Percentiles rank a stretch among this genome's conserved stretches.
These are phyloP conservation scores for Holotrichia oblita DNA, from an alignment of 1,140 invertebrate genomes.

Conservation along the genomic window DNA sequence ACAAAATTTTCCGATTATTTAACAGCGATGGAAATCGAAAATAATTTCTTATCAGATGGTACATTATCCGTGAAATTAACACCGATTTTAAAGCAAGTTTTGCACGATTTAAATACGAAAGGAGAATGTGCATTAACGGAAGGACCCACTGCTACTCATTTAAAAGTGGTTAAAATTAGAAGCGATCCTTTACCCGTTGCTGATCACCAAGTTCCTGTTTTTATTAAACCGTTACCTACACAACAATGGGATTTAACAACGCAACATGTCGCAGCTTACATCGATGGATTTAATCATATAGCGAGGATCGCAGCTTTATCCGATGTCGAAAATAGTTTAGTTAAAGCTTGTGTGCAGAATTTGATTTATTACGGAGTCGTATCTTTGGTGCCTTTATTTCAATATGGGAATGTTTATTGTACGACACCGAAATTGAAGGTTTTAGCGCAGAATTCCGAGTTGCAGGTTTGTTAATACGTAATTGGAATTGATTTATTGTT, in stretches of 20 bases:
- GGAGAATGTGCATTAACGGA: slow-evolving; percentile 65
- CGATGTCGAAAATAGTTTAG: slow-evolving; percentile 92
- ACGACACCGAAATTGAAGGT: slow-evolving; percentile 83
- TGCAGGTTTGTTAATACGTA: slow-evolving; percentile 59
- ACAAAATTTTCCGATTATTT: slow-evolving; percentile 94
- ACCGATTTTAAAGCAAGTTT: slow-evolving; percentile 78
- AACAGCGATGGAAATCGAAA: slow-evolving; percentile 84
- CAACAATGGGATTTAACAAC: slow-evolving; percentile 92
- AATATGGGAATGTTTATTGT: slow-evolving; percentile 94
- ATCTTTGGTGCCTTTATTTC: slow-evolving; percentile 88
- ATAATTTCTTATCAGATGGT: slow-evolving; percentile 77
- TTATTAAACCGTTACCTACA: slow-evolving; percentile 70
- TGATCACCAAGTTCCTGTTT: slow-evolving; percentile 92
- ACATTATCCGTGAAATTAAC: slow-evolving; percentile 70
- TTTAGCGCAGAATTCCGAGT: slow-evolving; percentile 71
- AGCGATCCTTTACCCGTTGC: slow-evolving; percentile 83
- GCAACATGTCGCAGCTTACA: slow-evolving; percentile 85
- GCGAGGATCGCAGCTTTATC: slow-evolving; percentile 82
- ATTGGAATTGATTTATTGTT: background rate
- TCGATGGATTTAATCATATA: slow-evolving; percentile 93
- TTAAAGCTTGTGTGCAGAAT: slow-evolving; percentile 95
- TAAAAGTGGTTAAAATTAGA: slow-evolving; percentile 80
- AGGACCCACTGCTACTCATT: slow-evolving; percentile 80
- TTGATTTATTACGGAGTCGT: slow-evolving; percentile 81
- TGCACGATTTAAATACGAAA: slow-evolving; percentile 79